Percentiles rank a stretch among this genome's conserved stretches.
These are phyloP conservation scores for Cyclura pinguis DNA, from an alignment of 2,797 vertebrate genomes.

Conservation along the genomic window DNA sequence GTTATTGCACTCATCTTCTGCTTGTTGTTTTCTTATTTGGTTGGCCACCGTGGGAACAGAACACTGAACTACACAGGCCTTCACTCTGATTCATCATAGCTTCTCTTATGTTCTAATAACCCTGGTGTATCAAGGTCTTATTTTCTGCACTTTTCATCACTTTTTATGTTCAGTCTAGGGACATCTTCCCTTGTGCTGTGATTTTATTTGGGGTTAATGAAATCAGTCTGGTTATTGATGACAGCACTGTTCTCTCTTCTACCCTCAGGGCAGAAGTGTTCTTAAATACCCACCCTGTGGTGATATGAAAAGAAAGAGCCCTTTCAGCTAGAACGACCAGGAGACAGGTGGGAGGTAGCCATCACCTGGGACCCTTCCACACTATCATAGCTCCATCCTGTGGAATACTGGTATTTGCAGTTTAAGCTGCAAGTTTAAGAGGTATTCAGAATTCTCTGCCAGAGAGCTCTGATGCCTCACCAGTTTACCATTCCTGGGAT, in stretches of 20 bases:
- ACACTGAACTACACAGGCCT: not conserved
- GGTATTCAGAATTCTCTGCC: too few species aligned
- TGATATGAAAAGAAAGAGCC: not conserved
- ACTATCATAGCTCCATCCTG: too few species aligned
- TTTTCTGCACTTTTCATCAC: not conserved
- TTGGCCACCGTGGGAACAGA: conserved; percentile 4
- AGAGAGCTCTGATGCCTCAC: too few species aligned
- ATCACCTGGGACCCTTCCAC: not conserved
- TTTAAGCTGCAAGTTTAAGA: too few species aligned
- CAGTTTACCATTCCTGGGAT: too few species aligned
- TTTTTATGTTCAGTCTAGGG: not conserved
- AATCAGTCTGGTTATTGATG: not conserved
- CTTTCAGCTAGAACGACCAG: not conserved
- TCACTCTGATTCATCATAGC: not conserved
- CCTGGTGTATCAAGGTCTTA: not conserved
- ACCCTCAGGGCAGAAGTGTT: not conserved
- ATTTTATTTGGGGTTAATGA: not conserved
- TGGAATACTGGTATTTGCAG: too few species aligned
- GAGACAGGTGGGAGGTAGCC: not conserved
- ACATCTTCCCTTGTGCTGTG: not conserved
- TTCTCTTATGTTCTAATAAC: not conserved
- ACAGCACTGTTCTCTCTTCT: not conserved
- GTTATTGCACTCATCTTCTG: not conserved
- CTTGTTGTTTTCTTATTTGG: too few species aligned
- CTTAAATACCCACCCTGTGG: not conserved